Conservation (phyloP, 1,140 invertebrate species). For the Dendrolimus kikuchii region DNA sequence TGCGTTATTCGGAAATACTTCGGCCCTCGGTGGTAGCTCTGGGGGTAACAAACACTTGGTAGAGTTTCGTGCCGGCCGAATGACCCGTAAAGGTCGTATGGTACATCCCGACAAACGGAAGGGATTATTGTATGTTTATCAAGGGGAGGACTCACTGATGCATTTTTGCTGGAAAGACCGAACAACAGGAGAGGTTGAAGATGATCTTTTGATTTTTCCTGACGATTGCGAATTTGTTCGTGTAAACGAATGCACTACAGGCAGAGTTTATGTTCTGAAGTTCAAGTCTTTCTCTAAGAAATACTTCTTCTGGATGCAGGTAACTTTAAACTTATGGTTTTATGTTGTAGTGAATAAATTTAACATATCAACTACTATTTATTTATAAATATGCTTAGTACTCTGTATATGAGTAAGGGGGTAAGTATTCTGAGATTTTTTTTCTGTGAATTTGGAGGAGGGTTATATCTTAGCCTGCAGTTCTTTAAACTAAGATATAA, state of each 20-base stretch:
- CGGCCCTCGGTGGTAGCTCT: constrained; percentile 84
- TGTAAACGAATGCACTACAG: constrained; percentile 96
- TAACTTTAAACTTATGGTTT: constrained; percentile 57
- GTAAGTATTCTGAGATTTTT: no score
- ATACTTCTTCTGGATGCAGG: constrained; percentile 99
- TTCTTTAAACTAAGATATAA: no score
- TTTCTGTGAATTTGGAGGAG: no score
- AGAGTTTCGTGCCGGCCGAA: constrained; percentile 97
- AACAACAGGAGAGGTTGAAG: constrained; percentile 77
- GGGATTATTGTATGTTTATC: constrained; percentile 94
- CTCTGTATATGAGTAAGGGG: no score
- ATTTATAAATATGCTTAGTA: no score
- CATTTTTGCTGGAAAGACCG: constrained; percentile 99
- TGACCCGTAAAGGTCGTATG: constrained; percentile 94
- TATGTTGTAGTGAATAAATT: no score
- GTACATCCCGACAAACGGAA: constrained; percentile 97
- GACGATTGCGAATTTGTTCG: constrained; percentile 98
- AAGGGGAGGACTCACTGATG: constrained; percentile 96
- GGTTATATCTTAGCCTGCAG: no score
- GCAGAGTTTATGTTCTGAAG: constrained; percentile 95
- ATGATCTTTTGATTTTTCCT: constrained; percentile 98
- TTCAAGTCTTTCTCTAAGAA: constrained; percentile 95
- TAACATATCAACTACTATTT: no score
- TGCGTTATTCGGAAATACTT: constrained; percentile 81
- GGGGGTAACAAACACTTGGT: constrained; percentile 92